Conservation (phyloP, 1,140 invertebrate genomes). For the Chlorops oryzae region DNA sequence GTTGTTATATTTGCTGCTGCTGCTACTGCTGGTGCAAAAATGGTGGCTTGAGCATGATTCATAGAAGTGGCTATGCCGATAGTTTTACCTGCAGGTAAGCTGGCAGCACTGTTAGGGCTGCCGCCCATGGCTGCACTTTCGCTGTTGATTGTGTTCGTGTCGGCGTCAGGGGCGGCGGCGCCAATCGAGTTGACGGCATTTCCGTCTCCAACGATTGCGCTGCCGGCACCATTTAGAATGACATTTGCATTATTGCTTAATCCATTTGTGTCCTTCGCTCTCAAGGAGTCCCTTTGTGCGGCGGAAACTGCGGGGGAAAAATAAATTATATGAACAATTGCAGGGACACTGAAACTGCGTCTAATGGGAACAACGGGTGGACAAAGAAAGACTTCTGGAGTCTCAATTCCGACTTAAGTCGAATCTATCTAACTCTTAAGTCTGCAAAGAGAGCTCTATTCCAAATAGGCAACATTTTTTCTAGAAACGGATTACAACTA, state of each 20-base stretch:
- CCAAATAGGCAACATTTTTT: no score
- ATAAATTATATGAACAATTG: no score
- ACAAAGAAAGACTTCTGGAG: no score
- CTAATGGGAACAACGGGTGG: no score
- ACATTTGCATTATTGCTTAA: constrained; percentile 30
- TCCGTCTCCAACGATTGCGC: constrained; percentile 29
- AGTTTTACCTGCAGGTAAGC: not conserved
- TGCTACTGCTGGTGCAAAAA: constrained; percentile 13
- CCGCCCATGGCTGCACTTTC: not conserved
- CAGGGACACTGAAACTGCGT: no score
- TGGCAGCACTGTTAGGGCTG: not conserved
- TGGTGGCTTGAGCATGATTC: not conserved
- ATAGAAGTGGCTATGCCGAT: constrained; percentile 13
- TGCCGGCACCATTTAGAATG: constrained; percentile 21
- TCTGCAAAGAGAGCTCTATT: no score
- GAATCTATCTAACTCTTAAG: no score
- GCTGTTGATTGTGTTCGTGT: constrained; percentile 2
- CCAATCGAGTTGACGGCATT: constrained; percentile 13
- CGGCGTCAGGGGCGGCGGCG: not conserved
- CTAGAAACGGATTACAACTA: no score
- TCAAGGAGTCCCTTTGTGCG: constrained; percentile 39
- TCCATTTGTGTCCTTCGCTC: constrained; percentile 39
- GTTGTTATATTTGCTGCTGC: constrained; percentile 20
- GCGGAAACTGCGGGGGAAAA: constrained; percentile 24
- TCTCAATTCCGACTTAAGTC: no score